Evolutionary conservation across 2,888 invertebrate species (phyloP), one percentile per base, ranked within the genome.

Genomic region (Leptinotarsa peninsularis): DNA sequence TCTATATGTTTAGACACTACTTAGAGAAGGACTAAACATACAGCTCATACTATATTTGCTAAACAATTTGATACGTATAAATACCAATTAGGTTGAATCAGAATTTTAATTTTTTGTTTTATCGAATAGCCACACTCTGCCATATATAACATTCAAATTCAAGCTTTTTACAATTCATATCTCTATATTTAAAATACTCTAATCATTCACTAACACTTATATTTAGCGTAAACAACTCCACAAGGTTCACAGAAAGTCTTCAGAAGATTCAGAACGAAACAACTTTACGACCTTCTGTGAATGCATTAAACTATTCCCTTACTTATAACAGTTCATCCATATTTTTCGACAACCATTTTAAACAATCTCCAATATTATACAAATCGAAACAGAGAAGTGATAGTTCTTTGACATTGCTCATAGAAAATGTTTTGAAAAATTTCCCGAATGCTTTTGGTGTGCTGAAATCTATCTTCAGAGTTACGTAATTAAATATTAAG

Each of bases 171-270:
- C 81, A 80, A 76, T 73, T 67, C 71, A 67, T 74, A 70, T 73
- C 73, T 71, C 73, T 72, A 72, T 78, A 49, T 83, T 83, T 87
- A 85, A 86, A 86, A 86, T 85, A 86, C 77, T 86, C 86, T 86
- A 86, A 85, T 85, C 85, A 84, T 86, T 83, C 86, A 86, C 87
- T 86, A 86, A 87, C 87, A 87, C 86, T 86, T 86, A 86, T 80
- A 84, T 80, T 80, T 84, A 84, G 77, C 82, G 83, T 83, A 82
- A 84, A 85, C 84, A 84, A 82, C 54, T 72, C 73, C 74, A 52
- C 67, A 75, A 73, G 52, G 33, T 50, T 58, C 73, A 68, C 52
- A 43, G 67, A 76, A 73, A 71, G 66, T 67, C 66, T 58, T 58
- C 10, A 23, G 43, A 43, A 58, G 13, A 50, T n/a, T 56, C 43